Percentiles rank a stretch among this genome's conserved stretches.
These are phyloP conservation scores for Antheraea pernyi DNA, from an alignment of 1,140 invertebrate species.

Conservation along the genomic window DNA sequence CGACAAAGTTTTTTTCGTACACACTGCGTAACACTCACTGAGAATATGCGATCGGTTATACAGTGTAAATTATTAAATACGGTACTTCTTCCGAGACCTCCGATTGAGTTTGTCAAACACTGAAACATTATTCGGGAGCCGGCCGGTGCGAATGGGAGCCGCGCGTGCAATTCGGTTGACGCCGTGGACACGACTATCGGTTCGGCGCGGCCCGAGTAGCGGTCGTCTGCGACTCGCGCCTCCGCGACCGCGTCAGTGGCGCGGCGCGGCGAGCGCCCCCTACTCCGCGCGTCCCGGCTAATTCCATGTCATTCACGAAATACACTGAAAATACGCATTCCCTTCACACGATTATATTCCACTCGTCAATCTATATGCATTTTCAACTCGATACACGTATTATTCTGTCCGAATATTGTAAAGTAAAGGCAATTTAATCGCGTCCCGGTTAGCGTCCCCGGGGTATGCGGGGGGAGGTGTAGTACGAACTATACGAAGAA, in stretches of 20 bases:
- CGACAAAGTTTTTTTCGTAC: slow-evolving; percentile 78
- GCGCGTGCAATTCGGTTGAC: slow-evolving; percentile 69
- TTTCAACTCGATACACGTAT: slow-evolving; percentile 14
- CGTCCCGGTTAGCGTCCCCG: slow-evolving; percentile 39
- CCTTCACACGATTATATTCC: slow-evolving; percentile 26
- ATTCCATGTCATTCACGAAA: slow-evolving; percentile 70
- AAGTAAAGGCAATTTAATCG: not conserved
- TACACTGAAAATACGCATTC: slow-evolving; percentile 66
- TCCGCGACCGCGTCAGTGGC: slow-evolving; percentile 29
- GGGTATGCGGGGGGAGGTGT: slow-evolving; percentile 40
- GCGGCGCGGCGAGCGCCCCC: slow-evolving; percentile 26
- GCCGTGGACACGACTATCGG: slow-evolving; percentile 69
- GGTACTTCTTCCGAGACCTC: slow-evolving; percentile 77
- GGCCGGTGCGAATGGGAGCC: slow-evolving; percentile 68
- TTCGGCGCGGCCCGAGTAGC: slow-evolving; percentile 36
- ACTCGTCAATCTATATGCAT: slow-evolving; percentile 23
- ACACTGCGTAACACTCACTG: slow-evolving; percentile 78
- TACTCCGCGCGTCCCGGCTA: slow-evolving; percentile 44
- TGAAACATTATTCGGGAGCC: slow-evolving; percentile 78
- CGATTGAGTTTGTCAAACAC: slow-evolving; percentile 77
- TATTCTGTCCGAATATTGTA: not conserved
- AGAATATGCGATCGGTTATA: slow-evolving; percentile 74
- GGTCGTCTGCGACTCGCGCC: slow-evolving; percentile 43
- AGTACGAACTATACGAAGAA: slow-evolving; percentile 39
- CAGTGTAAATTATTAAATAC: slow-evolving; percentile 74